Percentiles rank a stretch among this genome's conserved stretches.
Conservation (phyloP, 1,140 invertebrate species). For the Trichomalopsis sarcophagae region DNA sequence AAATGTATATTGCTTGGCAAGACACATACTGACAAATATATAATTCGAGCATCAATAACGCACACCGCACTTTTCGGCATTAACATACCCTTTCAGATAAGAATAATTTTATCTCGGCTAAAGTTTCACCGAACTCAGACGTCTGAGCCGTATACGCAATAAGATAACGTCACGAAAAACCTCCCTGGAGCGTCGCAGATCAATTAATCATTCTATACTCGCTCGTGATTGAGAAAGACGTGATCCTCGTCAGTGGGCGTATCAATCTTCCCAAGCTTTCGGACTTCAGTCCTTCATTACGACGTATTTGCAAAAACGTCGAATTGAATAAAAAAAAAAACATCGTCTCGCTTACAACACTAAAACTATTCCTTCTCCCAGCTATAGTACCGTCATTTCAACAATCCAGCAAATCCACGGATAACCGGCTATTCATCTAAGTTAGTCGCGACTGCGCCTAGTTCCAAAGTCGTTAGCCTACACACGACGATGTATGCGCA, state of each 20-base stretch:
- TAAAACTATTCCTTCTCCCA: neutral
- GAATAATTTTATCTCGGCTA: neutral
- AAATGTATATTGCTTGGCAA: too few relatives aligned
- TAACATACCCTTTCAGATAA: neutral
- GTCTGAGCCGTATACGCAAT: too few relatives aligned
- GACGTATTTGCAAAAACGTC: neutral
- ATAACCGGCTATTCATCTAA: neutral
- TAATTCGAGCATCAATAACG: neutral
- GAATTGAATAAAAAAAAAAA: too few relatives aligned
- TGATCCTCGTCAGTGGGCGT: neutral
- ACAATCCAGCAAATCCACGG: neutral
- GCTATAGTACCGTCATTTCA: neutral
- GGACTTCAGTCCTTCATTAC: neutral
- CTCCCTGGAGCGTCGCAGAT: neutral
- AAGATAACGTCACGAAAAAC: neutral
- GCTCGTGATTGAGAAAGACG: neutral
- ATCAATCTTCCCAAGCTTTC: neutral
- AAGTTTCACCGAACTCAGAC: neutral
- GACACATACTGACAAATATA: neutral
- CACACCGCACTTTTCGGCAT: neutral
- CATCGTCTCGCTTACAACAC: neutral
- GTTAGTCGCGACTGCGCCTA: neutral
- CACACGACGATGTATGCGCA: neutral
- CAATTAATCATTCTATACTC: conserved; percentile 1
- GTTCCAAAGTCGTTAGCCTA: neutral